phyloP scores from a whole-genome alignment of 2,888 invertebrate species.

The Carabus problematicus region DNA sequence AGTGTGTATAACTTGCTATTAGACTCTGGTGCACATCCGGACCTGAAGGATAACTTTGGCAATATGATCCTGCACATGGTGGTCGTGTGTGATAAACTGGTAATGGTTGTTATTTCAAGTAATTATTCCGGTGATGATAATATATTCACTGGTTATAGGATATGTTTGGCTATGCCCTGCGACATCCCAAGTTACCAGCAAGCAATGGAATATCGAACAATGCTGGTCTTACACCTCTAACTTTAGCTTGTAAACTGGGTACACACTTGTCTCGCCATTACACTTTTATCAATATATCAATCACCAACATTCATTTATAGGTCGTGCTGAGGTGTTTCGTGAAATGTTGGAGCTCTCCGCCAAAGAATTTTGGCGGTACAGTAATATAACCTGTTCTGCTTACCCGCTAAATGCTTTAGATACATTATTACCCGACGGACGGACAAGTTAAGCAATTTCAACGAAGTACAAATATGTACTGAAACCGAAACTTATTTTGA shows the following conservation, averaged over 20 bases:
- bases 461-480: background rate
- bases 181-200: constrained; percentile 93
- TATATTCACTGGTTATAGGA: constrained; percentile 67
- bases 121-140: constrained; percentile 12
- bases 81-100: constrained; percentile 96
- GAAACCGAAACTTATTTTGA: background rate
- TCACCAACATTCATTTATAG: constrained; percentile 44
- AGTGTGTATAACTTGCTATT: constrained; percentile 95
- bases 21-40: constrained; percentile 93
- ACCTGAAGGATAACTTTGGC: constrained; percentile 94
- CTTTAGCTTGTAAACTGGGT: constrained; percentile 92
- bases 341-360: constrained; percentile 97
- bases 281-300: background rate
- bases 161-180: constrained; percentile 97
- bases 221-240: constrained; percentile 92
- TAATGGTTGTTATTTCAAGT: constrained; percentile 54
- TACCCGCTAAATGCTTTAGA: constrained; percentile 97
- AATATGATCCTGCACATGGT: constrained; percentile 99
- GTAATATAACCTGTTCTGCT: constrained; percentile 97
- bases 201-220: constrained; percentile 89
- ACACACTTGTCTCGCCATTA: constrained; percentile 1
- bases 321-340: constrained; percentile 94
- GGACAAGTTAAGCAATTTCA: constrained; percentile 77
- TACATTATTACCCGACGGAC: constrained; percentile 91
- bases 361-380: constrained; percentile 97